Conservation (phyloP, 1,140 invertebrate species). For the Euglossa dilemma region DNA sequence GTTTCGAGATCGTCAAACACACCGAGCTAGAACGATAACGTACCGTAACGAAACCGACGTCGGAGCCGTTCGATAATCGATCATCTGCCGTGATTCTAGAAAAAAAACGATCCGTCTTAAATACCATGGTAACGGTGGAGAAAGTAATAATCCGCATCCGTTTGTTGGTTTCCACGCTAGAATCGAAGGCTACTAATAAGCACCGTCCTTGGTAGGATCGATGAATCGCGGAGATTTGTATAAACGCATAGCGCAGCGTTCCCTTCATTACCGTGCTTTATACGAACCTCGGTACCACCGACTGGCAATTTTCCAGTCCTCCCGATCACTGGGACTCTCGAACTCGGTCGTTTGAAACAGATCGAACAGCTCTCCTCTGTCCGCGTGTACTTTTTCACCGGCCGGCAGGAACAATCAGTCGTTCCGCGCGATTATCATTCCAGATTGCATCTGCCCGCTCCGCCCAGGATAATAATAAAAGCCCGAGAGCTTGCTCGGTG, state of each 20-base stretch:
- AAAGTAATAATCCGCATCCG: constrained; percentile 8
- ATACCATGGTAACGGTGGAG: background rate
- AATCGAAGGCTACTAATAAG: background rate
- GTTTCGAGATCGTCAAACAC: no score
- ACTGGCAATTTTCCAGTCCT: background rate
- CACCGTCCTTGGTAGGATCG: background rate
- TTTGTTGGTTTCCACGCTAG: constrained; percentile 5
- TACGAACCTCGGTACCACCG: background rate
- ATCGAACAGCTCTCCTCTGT: background rate
- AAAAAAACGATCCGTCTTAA: background rate
- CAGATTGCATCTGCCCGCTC: background rate
- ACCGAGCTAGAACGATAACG: no score
- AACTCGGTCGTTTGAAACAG: background rate
- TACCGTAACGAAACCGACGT: no score
- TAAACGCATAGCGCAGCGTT: background rate
- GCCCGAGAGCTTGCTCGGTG: background rate
- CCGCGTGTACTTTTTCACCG: background rate
- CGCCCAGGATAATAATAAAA: background rate
- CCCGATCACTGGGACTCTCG: background rate
- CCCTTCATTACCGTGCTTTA: background rate
- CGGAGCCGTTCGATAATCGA: no score
- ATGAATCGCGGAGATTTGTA: background rate
- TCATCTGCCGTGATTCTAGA: background rate
- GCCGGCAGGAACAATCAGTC: background rate
- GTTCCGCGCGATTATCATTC: background rate